Percentiles rank a stretch among this genome's conserved stretches.
phyloP scores from a whole-genome alignment of 1,140 invertebrate species.

The Metopolophium dirhodum region DNA sequence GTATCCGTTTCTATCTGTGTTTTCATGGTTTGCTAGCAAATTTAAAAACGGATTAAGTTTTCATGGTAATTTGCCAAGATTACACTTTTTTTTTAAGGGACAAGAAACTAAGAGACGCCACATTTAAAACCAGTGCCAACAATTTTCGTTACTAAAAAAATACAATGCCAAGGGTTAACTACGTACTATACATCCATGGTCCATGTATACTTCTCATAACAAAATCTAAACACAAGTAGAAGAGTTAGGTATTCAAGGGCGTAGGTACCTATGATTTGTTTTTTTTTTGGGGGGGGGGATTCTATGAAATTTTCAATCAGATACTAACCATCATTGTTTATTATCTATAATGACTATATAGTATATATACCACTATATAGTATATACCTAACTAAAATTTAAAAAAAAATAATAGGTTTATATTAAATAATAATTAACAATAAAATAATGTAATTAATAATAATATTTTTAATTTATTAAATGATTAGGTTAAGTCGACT shows the following conservation, averaged over 20 bases:
- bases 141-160: conserved; percentile 25
- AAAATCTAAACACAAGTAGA: not conserved
- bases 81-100: conserved; percentile 8
- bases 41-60: not conserved
- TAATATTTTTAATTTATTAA: too few species aligned
- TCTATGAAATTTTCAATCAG: not conserved
- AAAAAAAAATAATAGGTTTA: too few species aligned
- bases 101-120: conserved; percentile 19
- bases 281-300: too few species aligned
- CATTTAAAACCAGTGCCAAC: conserved; percentile 41
- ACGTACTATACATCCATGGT: not conserved
- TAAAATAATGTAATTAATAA: too few species aligned
- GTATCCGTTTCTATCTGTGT: not conserved
- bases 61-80: conserved; percentile 33
- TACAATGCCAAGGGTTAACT: conserved; percentile 23
- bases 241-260: not conserved
- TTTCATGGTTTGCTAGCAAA: not conserved
- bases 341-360: too few species aligned
- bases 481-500: too few species aligned
- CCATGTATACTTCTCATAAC: not conserved
- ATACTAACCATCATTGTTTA: not conserved
- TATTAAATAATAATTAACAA: too few species aligned
- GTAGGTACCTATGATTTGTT: not conserved
- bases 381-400: too few species aligned
- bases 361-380: too few species aligned